Base-by-base conservation (phyloP, 2,888 invertebrate genomes). In the Thereva nobilitata region DNA sequence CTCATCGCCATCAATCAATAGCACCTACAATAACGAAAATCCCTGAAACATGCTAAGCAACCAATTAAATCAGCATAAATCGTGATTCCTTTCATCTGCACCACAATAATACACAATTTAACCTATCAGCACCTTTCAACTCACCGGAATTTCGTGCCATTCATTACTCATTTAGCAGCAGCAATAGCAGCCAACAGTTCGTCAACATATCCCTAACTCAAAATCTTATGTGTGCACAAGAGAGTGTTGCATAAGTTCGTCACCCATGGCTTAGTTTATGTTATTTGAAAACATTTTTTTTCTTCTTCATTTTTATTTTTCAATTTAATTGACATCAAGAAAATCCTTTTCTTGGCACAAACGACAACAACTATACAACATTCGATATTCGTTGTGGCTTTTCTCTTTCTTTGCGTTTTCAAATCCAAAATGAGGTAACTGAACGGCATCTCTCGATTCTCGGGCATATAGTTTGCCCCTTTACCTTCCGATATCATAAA, bases 401-500 rank as follows among this genome's bases (percentile, higher is more conserved):
- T 23, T 23, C 23, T 23, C 23, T 23, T 23, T 23, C 23, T 23
- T 23, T 23, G 23, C 23, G 23, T 49, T 37, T 59, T 49, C 12
- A 8, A 38, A 53, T 37, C 38, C 53, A 53, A 40, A 61, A 50
- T 40, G 50, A 49, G 50, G 61, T 61, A 61, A 61, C 61, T 61
- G 61, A 61, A 61, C 61, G 61, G 61, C 50, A 61, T 61, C 50
- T 61, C 41, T 61, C 50, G 61, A 40, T 23, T 23, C 23, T 23
- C 23, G 23, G 23, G 23, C 23, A 23, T 23, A 23, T 23, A 23
- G 10, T 47, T 54, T 71, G 67, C 70, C 63, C 66, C 71, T 70
- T 67, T 69, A 57, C 68, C 70, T 70, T 66, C 54, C 71, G 72
- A 72, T 71, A 70, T 66, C 69, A 72, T 72, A 72, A 72, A 72